Base-by-base conservation (phyloP, 2,797 vertebrate species). In the Etheostoma perlongum region DNA sequence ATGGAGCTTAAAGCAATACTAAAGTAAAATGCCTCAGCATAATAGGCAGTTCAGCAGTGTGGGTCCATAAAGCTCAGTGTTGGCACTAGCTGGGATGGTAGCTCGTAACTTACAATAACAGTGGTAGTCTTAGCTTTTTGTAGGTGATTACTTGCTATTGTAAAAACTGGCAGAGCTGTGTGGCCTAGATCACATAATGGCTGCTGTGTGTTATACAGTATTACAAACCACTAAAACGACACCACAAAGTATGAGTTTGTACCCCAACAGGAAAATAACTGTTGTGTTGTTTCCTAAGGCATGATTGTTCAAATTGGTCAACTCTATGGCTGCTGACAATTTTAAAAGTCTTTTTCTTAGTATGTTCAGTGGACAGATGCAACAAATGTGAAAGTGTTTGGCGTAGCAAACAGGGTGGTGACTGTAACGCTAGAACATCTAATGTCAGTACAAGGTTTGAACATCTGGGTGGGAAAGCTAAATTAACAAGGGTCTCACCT, bases 101-200 rank as follows among this genome's bases (percentile, higher is more conserved):
- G 51, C 75, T 75, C 15, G 55, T 76, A 78, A 78, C 63, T 54
- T 69, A 59, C 49, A 70, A 74, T 76, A 85, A 83, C 57, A 23
- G 49, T 30, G 30, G 19, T 62, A 23, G 52, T 64, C 65, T 77
- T 66, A 68, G 55, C 48, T 68, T 82, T 82, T 65, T 78, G 60
- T 85, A 62, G 60, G 59, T 73, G 57, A 82, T 83, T 85, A 84
- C 51, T 77, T 57, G 74, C 73, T 82, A 74, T 81, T 74, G 78
- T 83, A 72, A 82, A 74, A 67, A 44, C 62, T 81, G 66, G 74
- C 76, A 68, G 55, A 67, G 57, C 65, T 83, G 79, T 82, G 79
- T 75, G 73, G 79, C 63, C 76, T 75, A 51, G 40, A 76, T 69
- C 67, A 78, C 57, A 72, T 74, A 72, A 80, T 79, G 52, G 51